Evolutionary conservation across 2,113 vertebrate species (phyloP), one percentile per base, ranked within the genome.

Genomic region (Rhinopithecus roxellana): DNA sequence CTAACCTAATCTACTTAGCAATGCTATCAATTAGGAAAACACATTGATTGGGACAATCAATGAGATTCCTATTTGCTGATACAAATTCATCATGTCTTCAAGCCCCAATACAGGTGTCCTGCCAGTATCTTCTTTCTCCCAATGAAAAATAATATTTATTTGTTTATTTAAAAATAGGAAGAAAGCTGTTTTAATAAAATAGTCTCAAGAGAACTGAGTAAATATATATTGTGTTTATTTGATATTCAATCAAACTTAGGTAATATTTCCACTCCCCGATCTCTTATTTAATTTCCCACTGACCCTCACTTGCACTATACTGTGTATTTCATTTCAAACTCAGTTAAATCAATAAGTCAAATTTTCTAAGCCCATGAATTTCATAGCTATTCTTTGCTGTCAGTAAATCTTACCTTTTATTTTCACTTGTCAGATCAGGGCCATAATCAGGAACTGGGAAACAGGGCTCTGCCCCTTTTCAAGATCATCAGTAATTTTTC

Each of bases 311-410:
- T 97, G 96, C 96, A 97, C 96, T 95, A 27, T 94, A 17, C 50
- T 91, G 43, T 72, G 93, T 96, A 96, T 97, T 98, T 97, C 93
- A 96, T 91, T 97, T 96, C 92, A 97, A 91, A 93, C 74, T 94
- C 85, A 77, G 88, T 92, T 97, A 96, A 90, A 96, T 94, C 97
- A 97, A 97, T 96, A 97, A 97, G 94, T 98, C 95, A 94, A 67
- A 89, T 84, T 97, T 70, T 95, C 90, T 95, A 95, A 97, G 78
- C 93, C 50, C 72, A 90, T 94, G 93, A 88, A 96, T 97, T 98
- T 91, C 89, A 91, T 86, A 91, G 50, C 93, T 95, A 89, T 94
- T 95, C 78, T 96, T 97, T 67, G 40, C 85, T 89, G 18, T 67
- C 85, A 75, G 64, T 97, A 97, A 97, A 97, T 98, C 96, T 97